Conservation (phyloP, 2,888 invertebrate species). For the Hipparchia sbordonii region DNA sequence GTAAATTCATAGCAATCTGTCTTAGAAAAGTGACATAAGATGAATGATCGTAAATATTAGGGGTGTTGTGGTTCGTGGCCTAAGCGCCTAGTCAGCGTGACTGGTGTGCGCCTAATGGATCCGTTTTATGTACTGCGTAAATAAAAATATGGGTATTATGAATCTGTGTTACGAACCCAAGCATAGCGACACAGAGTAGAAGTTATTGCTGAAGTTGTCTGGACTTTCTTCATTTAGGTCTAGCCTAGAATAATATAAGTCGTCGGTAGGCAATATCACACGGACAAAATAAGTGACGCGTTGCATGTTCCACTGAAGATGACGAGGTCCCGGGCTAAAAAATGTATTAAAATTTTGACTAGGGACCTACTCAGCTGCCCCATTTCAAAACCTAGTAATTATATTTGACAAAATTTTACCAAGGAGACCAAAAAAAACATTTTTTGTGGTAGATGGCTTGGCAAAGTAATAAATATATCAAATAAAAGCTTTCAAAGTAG, state of each 20-base stretch:
- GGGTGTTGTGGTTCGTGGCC: constrained; percentile 48
- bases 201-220: constrained; percentile 4
- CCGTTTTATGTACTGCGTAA: constrained; percentile 44
- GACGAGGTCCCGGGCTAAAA: too few species aligned
- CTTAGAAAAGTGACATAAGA: constrained; percentile 62
- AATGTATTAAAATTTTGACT: too few species aligned
- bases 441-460: too few species aligned
- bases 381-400: too few species aligned
- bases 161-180: constrained; percentile 13
- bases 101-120: constrained; percentile 52
- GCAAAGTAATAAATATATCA: too few species aligned
- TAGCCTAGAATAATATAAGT: not conserved
- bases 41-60: constrained; percentile 71
- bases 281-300: too few species aligned
- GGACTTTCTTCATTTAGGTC: constrained; percentile 1
- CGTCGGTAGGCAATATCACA: not conserved
- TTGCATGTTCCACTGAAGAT: too few species aligned
- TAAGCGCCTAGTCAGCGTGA: constrained; percentile 52
- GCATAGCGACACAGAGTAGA: not conserved
- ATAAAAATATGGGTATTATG: constrained; percentile 42
- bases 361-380: too few species aligned
- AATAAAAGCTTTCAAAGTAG: too few species aligned
- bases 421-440: too few species aligned
- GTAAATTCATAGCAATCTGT: constrained; percentile 51
- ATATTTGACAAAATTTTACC: too few species aligned